phyloP scores from a whole-genome alignment of 37 sponge, comb jelly and placozoan genomes.

The Mnemiopsis leidyi region DNA sequence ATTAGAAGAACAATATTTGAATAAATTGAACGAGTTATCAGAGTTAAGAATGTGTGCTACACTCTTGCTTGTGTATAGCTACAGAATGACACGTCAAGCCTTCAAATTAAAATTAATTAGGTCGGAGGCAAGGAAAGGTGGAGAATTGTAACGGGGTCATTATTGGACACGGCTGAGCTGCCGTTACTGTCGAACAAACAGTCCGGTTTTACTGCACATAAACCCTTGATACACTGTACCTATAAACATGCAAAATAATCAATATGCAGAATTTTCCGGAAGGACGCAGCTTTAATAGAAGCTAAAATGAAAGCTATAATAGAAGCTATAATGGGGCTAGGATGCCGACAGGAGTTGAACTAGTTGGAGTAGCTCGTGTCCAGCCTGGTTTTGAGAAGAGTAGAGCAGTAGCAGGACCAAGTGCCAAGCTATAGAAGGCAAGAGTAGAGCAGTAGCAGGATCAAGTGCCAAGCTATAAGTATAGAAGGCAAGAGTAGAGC shows the following conservation, averaged over 20 bases:
- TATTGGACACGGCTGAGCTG: background rate
- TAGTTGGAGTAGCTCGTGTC: too few relatives aligned
- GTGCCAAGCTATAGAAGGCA: too few relatives aligned
- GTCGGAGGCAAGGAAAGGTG: background rate
- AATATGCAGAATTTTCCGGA: background rate
- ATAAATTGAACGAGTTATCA: too few relatives aligned
- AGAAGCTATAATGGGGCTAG: background rate
- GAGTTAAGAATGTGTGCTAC: too few relatives aligned
- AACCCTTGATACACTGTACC: background rate
- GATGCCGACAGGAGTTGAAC: too few relatives aligned
- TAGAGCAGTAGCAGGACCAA: too few relatives aligned
- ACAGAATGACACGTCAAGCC: background rate
- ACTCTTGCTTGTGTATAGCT: background rate
- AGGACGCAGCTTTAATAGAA: background rate
- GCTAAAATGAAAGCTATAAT: background rate
- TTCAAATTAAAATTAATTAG: background rate
- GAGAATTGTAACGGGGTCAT: background rate
- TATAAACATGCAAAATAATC: background rate
- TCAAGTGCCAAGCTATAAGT: too few relatives aligned
- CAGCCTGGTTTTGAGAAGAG: too few relatives aligned
- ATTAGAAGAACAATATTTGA: background rate
- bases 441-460: too few relatives aligned
- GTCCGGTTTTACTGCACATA: background rate
- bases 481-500: background rate
- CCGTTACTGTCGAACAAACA: background rate